Evolutionary conservation across 2,888 invertebrate genomes (phyloP).

Genomic region (Leptinotarsa haldemani): DNA sequence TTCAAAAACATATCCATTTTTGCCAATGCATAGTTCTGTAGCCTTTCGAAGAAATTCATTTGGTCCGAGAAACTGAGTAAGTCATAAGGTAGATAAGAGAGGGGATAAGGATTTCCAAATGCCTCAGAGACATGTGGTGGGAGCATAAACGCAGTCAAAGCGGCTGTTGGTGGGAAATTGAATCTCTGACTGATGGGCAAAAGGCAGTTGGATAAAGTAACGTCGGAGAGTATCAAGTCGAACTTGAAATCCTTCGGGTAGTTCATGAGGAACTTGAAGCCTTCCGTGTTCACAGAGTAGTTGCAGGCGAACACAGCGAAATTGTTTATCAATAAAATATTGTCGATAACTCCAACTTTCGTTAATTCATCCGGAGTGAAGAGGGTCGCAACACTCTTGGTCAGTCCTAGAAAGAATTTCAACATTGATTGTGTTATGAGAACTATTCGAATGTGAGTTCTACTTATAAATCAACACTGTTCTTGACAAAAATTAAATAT

Average conservation of each 20-base stretch:
- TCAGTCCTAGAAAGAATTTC: not conserved
- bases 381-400: not conserved
- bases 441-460: no score
- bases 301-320: constrained; percentile 25
- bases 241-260: constrained; percentile 57
- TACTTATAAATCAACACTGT: no score
- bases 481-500: no score
- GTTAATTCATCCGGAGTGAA: not conserved
- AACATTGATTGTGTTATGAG: no score
- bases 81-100: constrained; percentile 51
- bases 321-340: not conserved
- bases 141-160: constrained; percentile 42
- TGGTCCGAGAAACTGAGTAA: constrained; percentile 38
- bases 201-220: constrained; percentile 50
- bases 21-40: constrained; percentile 47
- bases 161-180: constrained; percentile 44
- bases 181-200: constrained; percentile 56
- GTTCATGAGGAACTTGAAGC: constrained; percentile 50
- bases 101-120: constrained; percentile 51
- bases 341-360: not conserved
- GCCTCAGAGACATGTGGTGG: constrained; percentile 44
- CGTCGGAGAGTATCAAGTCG: constrained; percentile 56
- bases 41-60: constrained; percentile 51
- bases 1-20: constrained; percentile 35
- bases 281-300: constrained; percentile 44